Percentiles rank a stretch among this genome's conserved stretches.
phyloP scores from a whole-genome alignment of 2,888 invertebrate species.

The Bembecia ichneumoniformis region DNA sequence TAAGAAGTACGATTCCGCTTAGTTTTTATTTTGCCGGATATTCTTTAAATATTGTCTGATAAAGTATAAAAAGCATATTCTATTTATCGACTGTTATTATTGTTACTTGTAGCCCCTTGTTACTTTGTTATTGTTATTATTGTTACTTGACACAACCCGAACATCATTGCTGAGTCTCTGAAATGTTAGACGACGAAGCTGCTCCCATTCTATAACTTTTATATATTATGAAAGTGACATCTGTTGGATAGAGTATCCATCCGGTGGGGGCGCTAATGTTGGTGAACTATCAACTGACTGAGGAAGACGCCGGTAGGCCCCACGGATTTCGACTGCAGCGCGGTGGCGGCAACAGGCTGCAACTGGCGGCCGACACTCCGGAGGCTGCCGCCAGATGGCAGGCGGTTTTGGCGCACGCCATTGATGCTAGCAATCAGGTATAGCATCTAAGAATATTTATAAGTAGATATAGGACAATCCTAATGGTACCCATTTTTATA shows the following conservation, averaged over 20 bases:
- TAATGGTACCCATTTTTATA: background rate
- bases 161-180: background rate
- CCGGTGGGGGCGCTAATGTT: slow-evolving; percentile 92
- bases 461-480: slow-evolving; percentile 1
- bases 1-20: too few relatives aligned
- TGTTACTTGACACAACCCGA: background rate
- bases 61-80: too few relatives aligned
- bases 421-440: slow-evolving; percentile 80
- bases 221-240: background rate
- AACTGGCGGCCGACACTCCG: slow-evolving; percentile 84
- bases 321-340: slow-evolving; percentile 81
- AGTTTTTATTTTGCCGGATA: too few relatives aligned
- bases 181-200: background rate
- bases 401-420: slow-evolving; percentile 82
- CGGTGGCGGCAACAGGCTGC: slow-evolving; percentile 79
- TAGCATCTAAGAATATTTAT: background rate
- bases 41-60: too few relatives aligned
- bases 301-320: slow-evolving; percentile 76
- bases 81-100: too few relatives aligned
- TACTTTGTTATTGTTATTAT: too few relatives aligned
- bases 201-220: background rate
- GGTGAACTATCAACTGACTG: slow-evolving; percentile 82
- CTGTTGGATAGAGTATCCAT: slow-evolving; percentile 79
- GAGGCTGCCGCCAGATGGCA: slow-evolving; percentile 83
- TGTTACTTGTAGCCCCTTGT: too few relatives aligned